phyloP scores from a whole-genome alignment of 1,140 invertebrate genomes.

The Lepidurus couesii region DNA sequence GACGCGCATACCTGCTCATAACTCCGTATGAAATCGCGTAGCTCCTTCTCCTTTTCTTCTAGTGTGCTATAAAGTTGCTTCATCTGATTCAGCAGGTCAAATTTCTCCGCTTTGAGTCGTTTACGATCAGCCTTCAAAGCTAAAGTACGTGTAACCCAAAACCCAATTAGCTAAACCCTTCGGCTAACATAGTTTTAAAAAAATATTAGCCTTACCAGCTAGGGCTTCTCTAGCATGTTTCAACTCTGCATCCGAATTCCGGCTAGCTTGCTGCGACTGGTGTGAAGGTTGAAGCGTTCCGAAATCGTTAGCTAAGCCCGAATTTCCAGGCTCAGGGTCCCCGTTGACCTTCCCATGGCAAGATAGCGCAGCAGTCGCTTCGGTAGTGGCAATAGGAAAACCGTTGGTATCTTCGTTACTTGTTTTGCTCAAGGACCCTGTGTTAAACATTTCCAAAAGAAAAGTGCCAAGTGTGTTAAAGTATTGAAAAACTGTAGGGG shows the following conservation, averaged over 20 bases:
- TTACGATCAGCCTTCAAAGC: constrained; percentile 81
- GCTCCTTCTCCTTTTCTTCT: constrained; percentile 88
- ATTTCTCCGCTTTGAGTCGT: constrained; percentile 85
- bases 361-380: neutral
- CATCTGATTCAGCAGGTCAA: constrained; percentile 88
- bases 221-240: constrained; percentile 53
- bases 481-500: neutral
- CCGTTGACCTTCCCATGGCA: constrained; percentile 2
- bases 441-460: neutral
- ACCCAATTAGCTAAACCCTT: constrained; percentile 11
- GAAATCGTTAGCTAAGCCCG: neutral
- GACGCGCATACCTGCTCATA: constrained; percentile 70
- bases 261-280: constrained; percentile 27
- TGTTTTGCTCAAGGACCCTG: neutral
- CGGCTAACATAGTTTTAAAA: neutral
- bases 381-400: neutral
- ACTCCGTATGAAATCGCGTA: constrained; percentile 87
- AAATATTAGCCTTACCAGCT: constrained; percentile 46
- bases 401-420: neutral
- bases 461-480: neutral
- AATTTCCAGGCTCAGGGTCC: neutral
- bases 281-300: neutral
- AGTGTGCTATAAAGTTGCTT: constrained; percentile 88
- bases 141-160: constrained; percentile 37
- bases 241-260: constrained; percentile 46